Evolutionary conservation across 2,888 invertebrate species (phyloP).

Genomic region (Protonemura montana): DNA sequence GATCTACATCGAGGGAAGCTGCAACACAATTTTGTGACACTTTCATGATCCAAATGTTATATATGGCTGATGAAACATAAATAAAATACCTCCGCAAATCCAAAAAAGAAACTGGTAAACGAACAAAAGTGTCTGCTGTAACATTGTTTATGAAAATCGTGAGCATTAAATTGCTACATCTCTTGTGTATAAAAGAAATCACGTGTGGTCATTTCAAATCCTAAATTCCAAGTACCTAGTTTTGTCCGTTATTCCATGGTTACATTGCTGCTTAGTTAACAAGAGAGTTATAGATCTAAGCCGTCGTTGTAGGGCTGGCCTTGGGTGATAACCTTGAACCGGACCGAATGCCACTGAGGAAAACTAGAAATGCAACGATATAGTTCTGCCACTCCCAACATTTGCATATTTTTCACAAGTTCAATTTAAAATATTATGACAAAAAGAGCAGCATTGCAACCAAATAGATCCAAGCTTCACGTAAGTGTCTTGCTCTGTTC

Average conservation of each 20-base stretch:
- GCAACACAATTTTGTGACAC: constrained; percentile 43
- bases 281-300: too few relatives aligned
- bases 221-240: not conserved
- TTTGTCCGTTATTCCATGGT: not conserved
- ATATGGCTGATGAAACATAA: constrained; percentile 43
- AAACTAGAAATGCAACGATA: too few relatives aligned
- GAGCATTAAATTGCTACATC: constrained; percentile 53
- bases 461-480: too few relatives aligned
- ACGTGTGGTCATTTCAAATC: not conserved
- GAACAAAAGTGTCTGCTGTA: constrained; percentile 48
- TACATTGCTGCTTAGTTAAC: too few relatives aligned
- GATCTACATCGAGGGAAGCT: constrained; percentile 42
- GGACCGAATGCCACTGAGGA: too few relatives aligned
- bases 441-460: too few relatives aligned
- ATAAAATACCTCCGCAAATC: constrained; percentile 49
- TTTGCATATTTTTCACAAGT: too few relatives aligned
- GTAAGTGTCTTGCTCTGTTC: too few relatives aligned
- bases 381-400: too few relatives aligned
- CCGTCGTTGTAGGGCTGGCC: too few relatives aligned
- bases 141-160: constrained; percentile 50
- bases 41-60: constrained; percentile 43
- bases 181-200: constrained; percentile 50
- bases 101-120: constrained; percentile 46
- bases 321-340: too few relatives aligned
- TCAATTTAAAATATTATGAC: too few relatives aligned